Conservation (phyloP, 2,888 invertebrate genomes). For the Limnephilus rhombicus region DNA sequence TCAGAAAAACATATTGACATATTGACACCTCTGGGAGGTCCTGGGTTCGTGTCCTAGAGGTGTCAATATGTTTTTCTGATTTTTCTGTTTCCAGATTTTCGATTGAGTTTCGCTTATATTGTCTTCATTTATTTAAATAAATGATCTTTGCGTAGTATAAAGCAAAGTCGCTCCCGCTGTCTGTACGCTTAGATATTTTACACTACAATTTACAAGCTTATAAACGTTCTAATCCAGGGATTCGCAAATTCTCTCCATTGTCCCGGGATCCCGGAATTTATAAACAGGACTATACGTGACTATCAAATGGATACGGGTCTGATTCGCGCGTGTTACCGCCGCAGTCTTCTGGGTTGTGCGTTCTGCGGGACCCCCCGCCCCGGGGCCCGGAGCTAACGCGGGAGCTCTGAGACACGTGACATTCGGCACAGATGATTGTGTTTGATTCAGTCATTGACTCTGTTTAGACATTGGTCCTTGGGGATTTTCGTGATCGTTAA, state of each 20-base stretch:
- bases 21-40: too few species aligned
- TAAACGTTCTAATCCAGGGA: background rate
- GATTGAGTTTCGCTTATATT: too few species aligned
- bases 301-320: background rate
- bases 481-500: background rate
- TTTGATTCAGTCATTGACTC: conserved; percentile 13
- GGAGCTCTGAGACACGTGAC: conserved; percentile 13
- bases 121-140: too few species aligned
- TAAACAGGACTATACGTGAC: background rate
- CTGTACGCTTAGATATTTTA: too few species aligned
- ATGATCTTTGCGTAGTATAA: too few species aligned
- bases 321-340: conserved; percentile 27
- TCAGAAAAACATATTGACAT: too few species aligned
- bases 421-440: conserved; percentile 6
- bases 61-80: too few species aligned
- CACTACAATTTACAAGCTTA: too few species aligned
- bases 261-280: background rate
- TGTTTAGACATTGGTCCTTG: background rate
- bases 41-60: too few species aligned
- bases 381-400: background rate
- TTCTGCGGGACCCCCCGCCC: background rate
- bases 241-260: background rate
- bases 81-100: too few species aligned
- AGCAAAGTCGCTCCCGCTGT: too few species aligned
- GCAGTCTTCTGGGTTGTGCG: too few species aligned